Evolutionary conservation across 2,113 vertebrate genomes (phyloP).

Genomic region (Climacteris rufus): DNA sequence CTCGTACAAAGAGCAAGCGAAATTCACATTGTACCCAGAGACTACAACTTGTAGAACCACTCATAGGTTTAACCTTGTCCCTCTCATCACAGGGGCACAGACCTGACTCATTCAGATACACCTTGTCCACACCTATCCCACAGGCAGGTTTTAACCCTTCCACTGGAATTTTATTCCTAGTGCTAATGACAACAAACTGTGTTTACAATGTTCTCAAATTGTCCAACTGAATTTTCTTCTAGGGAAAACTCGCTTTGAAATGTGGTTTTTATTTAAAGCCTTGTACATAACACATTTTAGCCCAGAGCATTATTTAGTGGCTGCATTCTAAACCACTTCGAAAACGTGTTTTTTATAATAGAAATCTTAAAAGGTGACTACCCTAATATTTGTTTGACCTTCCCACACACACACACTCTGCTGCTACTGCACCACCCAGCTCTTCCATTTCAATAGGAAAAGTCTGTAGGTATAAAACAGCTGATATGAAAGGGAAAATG

Average conservation of each 20-base stretch:
- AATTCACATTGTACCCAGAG: not conserved
- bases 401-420: not conserved
- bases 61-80: not conserved
- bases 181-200: conserved; percentile 22
- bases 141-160: not conserved
- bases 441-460: not conserved
- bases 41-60: not conserved
- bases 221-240: not conserved
- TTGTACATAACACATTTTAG: conserved; percentile 29
- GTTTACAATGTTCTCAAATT: conserved; percentile 19
- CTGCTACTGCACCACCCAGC: not conserved
- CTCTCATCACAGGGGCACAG: accelerated
- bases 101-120: not conserved
- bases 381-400: conserved; percentile 8
- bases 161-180: not conserved
- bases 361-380: conserved; percentile 6
- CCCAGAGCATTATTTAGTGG: conserved; percentile 25
- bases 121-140: not conserved
- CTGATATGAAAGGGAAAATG: not conserved
- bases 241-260: not conserved
- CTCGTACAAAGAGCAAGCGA: accelerated
- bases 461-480: not conserved
- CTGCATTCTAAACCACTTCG: conserved; percentile 24
- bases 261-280: conserved; percentile 49
- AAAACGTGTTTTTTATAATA: not conserved